These are phyloP conservation scores for Sitobion miscanthi DNA, from an alignment of 1,140 invertebrate genomes.

Conservation along the genomic window DNA sequence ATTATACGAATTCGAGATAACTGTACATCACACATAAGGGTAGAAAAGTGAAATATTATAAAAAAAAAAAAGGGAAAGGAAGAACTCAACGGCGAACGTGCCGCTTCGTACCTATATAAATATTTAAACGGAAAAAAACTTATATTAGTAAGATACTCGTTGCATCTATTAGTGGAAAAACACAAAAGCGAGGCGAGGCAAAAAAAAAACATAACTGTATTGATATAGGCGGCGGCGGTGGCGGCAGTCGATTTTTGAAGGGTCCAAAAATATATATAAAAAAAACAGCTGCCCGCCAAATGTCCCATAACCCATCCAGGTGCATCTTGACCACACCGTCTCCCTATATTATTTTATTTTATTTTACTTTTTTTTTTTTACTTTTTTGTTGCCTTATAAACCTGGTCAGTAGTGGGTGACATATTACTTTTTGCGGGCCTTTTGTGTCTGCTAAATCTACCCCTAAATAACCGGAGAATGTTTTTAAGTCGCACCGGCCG, in stretches of 20 bases:
- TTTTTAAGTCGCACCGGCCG: conserved; percentile 46
- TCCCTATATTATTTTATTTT: conserved; percentile 20
- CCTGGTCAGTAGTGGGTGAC: conserved; percentile 56
- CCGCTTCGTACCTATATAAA: conserved; percentile 14
- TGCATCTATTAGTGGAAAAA: conserved; percentile 52
- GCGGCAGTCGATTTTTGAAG: conserved; percentile 57
- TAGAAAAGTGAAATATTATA: not conserved
- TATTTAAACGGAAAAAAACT: conserved; percentile 56
- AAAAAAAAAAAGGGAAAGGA: conserved; percentile 6
- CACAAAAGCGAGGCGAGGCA: conserved; percentile 33
- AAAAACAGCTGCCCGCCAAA: conserved; percentile 55
- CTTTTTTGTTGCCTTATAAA: conserved; percentile 55
- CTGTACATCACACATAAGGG: conserved; percentile 34
- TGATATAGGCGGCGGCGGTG: conserved; percentile 52
- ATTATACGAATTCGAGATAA: conserved; percentile 41
- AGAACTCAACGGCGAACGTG: conserved; percentile 48
- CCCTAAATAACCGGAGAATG: conserved; percentile 56
- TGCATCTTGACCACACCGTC: conserved; percentile 56
- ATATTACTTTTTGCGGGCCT: conserved; percentile 56
- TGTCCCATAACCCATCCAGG: conserved; percentile 57
- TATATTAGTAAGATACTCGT: conserved; percentile 52
- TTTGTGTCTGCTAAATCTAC: conserved; percentile 55
- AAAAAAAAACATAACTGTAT: conserved; percentile 52
- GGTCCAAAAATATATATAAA: conserved; percentile 53
- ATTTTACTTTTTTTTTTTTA: conserved; percentile 12